These are phyloP conservation scores for Clarias gariepinus DNA, from an alignment of 2,113 vertebrate genomes.

Conservation along the genomic window DNA sequence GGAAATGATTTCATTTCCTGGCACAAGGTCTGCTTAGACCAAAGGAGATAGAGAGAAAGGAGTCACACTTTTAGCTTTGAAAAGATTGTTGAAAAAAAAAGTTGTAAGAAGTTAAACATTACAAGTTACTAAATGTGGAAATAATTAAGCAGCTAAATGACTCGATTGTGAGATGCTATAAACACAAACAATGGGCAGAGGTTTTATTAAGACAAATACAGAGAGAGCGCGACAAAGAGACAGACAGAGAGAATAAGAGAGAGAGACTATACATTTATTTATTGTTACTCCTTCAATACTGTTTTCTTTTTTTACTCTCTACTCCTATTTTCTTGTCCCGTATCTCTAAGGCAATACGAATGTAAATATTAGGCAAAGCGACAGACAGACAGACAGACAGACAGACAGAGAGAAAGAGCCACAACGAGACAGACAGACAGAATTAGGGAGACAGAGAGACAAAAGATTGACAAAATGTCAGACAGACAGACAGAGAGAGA, in stretches of 20 bases:
- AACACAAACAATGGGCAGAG: not conserved
- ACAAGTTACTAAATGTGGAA: not conserved
- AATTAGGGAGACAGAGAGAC: no score
- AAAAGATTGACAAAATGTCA: not conserved
- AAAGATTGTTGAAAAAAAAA: not conserved
- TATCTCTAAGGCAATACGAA: no score
- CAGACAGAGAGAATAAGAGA: not conserved
- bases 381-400: no score
- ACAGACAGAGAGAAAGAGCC: no score
- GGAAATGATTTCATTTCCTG: slow-evolving; percentile 75
- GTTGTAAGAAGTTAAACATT: not conserved
- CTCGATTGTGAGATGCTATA: not conserved
- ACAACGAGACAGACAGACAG: no score
- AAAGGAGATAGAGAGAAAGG: slow-evolving; percentile 49
- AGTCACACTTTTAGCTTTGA: slow-evolving; percentile 18
- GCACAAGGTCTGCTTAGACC: slow-evolving; percentile 35
- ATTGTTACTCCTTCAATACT: no score
- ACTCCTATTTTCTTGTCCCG: no score
- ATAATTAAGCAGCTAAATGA: not conserved
- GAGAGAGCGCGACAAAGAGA: not conserved
- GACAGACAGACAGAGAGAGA: not conserved
- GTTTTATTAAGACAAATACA: not conserved
- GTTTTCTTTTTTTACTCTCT: no score
- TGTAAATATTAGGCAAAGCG: no score
- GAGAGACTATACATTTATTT: not conserved